phyloP scores from a whole-genome alignment of 53 echinoderm and acorn worm genomes.

The Mesocentrotus franciscanus region DNA sequence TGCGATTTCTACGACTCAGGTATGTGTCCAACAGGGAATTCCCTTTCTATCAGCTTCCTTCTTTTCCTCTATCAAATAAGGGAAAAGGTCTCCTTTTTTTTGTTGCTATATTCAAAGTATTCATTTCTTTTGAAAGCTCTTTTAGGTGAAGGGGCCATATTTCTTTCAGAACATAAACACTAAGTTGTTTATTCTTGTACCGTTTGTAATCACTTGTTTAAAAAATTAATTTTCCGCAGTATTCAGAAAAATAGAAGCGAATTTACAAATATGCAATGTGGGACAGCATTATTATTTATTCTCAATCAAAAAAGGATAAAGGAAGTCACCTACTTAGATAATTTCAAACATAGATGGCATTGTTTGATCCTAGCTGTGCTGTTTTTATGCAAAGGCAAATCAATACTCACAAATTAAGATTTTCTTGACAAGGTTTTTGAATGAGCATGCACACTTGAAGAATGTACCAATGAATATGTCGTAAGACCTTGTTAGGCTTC shows the following conservation, averaged over 20 bases:
- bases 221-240: not conserved
- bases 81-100: not conserved
- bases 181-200: not conserved
- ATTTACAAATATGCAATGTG: not conserved
- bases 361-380: too few species aligned
- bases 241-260: not conserved
- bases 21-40: slow-evolving; percentile 52
- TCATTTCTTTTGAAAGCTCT: not conserved
- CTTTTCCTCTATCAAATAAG: not conserved
- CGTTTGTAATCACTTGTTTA: not conserved
- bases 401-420: too few species aligned
- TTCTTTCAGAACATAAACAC: not conserved
- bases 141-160: not conserved
- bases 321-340: not conserved
- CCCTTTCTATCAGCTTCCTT: not conserved
- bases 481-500: too few species aligned
- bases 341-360: not conserved
- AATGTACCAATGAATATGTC: too few species aligned
- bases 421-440: too few species aligned
- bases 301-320: not conserved
- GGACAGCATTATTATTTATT: not conserved
- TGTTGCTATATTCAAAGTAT: not conserved
- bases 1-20: slow-evolving; percentile 93
- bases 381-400: too few species aligned
- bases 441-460: too few species aligned